Base-by-base conservation (phyloP, 92 coral and sea anemone genomes). In the Phymanthus crucifer region DNA sequence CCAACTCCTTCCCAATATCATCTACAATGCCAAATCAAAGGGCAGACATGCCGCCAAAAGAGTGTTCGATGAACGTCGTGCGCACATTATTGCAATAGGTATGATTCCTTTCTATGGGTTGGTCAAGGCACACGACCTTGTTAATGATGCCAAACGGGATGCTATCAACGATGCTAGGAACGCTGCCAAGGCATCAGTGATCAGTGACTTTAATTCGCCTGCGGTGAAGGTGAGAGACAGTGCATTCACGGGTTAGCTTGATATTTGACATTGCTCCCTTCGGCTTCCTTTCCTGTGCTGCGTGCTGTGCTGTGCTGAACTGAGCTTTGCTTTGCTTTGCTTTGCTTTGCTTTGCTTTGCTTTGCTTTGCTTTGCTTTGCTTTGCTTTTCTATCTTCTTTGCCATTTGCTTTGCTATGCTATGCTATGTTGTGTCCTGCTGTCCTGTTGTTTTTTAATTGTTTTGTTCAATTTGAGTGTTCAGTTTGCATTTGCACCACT, bases 21-120 rank as follows among this genome's bases (percentile, higher is more conserved):
- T 82, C 21, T 64, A 61, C 27, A 47, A 73, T 48, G 80, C 85
- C 43, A 82, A 82, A 54, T n/a, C 71, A 35, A 54, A 40, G 18
- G 85, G 85, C 19, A 82, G 74, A 31, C 24, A 32, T 38, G 85
- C 85, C n/a, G 80, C 85, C 71, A 82, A 73, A 56, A 73, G 38
- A 16, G 80, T 82, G 32, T 82, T 82, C 37, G 73, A 82, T 74
- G 80, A 73, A 64, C 85, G 85, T 34, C 69, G 85, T 19, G 85
- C 54, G 26, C 85, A 82, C 65, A 82, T 82, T 72, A 82, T 82
- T 14, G 80, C 50, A 27, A 73, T 73, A 33, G 56, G 80, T 8
- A 56, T 73, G 54, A 74, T 82, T 57, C 85, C 85, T 6, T 82
- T 82, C 73, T 82, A 82, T 45, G 85, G 85, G 10, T 73, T 80